Evolutionary conservation across 2,888 invertebrate genomes (phyloP).

Genomic region (Cyclophora punctaria): DNA sequence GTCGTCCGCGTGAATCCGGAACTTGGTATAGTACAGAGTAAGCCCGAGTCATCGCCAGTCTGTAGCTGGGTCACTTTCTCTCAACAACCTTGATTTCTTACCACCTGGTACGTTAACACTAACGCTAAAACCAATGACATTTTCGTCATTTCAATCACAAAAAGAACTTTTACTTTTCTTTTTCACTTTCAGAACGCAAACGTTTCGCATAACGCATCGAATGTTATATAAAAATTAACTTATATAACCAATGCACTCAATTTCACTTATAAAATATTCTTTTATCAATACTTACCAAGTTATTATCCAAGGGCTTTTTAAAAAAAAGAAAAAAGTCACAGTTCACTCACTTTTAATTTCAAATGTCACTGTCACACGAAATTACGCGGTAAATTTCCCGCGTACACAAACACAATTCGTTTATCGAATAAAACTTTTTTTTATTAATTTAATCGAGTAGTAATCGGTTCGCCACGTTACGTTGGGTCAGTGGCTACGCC

Average conservation of each 20-base stretch:
- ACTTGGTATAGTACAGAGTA: constrained; percentile 28
- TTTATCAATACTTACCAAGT: constrained; percentile 26
- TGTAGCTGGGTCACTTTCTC: constrained; percentile 67
- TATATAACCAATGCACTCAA: too few relatives aligned
- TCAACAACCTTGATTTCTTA: constrained; percentile 69
- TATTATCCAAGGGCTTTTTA: constrained; percentile 30
- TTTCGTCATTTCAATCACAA: constrained; percentile 45
- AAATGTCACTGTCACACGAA: constrained; percentile 46
- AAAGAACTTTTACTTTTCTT: constrained; percentile 65
- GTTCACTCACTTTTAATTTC: constrained; percentile 19
- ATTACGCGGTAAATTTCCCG: constrained; percentile 6
- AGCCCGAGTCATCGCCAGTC: constrained; percentile 28
- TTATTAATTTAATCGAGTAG: constrained; percentile 7
- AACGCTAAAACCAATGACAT: constrained; percentile 43
- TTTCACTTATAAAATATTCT: too few relatives aligned
- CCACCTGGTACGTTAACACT: constrained; percentile 48
- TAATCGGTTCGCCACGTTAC: constrained; percentile 57
- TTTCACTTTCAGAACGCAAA: constrained; percentile 3
- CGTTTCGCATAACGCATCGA: constrained; percentile 22
- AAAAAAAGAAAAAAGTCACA: constrained; percentile 26
- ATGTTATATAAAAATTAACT: constrained; percentile 28
- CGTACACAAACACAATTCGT: constrained; percentile 11
- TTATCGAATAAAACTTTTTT: constrained; percentile 6
- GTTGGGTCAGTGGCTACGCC: constrained; percentile 57
- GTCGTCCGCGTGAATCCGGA: constrained; percentile 9